Percentiles rank a stretch among this genome's conserved stretches.
phyloP scores from a whole-genome alignment of 2,888 invertebrate genomes.

The Flabesymbios commensalis region DNA sequence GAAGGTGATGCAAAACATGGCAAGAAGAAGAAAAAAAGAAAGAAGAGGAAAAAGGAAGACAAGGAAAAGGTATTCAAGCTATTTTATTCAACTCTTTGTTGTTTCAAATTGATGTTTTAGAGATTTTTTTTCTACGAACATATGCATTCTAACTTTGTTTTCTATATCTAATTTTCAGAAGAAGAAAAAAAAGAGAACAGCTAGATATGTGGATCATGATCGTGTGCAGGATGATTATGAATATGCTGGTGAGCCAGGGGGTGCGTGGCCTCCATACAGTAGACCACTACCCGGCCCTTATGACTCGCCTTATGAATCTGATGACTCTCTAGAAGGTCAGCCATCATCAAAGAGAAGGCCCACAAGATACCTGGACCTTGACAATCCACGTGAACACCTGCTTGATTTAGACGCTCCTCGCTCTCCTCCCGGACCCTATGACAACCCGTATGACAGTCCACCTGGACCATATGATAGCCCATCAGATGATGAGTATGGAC shows the following conservation, averaged over 20 bases:
- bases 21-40: conserved; percentile 1
- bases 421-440: conserved; percentile 10
- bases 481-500: conserved; percentile 44
- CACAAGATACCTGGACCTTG: not conserved
- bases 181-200: conserved; percentile 37
- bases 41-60: conserved; percentile 1
- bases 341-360: too few relatives aligned
- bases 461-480: conserved; percentile 57
- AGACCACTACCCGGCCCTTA: conserved; percentile 21
- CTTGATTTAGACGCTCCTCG: not conserved
- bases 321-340: not conserved
- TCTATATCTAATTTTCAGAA: not conserved
- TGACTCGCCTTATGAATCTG: conserved; percentile 13
- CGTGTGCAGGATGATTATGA: conserved; percentile 38
- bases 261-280: not conserved
- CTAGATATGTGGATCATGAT: conserved; percentile 47
- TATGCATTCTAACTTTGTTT: too few relatives aligned
- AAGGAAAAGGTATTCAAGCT: conserved; percentile 4
- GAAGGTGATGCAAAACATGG: conserved; percentile 1
- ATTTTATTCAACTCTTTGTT: too few relatives aligned
- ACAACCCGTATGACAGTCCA: conserved; percentile 42
- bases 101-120: too few relatives aligned
- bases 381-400: not conserved
- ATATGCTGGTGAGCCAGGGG: not conserved
- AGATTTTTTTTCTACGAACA: too few relatives aligned